A percentile compares a stretch with the other conserved stretches of the same genome.
phyloP scores from a whole-genome alignment of 2,797 vertebrate genomes.

The Enteromius unitaeniatus region DNA sequence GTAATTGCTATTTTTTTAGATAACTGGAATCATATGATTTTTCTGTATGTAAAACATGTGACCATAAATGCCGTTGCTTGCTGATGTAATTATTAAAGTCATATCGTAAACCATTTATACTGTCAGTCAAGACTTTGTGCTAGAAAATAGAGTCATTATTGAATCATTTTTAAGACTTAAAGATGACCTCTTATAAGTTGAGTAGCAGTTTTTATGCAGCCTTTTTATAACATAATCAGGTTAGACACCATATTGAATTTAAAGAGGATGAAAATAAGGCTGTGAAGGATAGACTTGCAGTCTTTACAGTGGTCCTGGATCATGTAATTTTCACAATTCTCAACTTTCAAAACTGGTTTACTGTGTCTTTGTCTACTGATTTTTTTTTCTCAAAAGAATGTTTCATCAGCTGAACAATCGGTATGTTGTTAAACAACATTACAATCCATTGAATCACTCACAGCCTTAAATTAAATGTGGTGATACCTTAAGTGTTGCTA shows the following conservation, averaged over 20 bases:
- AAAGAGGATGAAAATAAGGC: not conserved
- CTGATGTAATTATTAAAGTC: not conserved
- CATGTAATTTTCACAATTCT: not conserved
- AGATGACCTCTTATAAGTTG: not conserved
- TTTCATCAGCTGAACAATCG: not conserved
- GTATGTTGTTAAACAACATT: not conserved
- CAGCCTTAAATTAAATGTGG: not conserved
- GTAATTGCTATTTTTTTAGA: not conserved
- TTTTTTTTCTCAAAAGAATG: not conserved
- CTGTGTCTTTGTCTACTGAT: not conserved
- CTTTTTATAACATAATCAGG: not conserved
- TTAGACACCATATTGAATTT: not conserved
- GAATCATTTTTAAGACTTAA: conserved; percentile 1
- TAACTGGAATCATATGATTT: not conserved
- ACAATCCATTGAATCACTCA: not conserved
- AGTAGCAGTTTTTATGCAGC: not conserved
- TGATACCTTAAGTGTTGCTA: not conserved
- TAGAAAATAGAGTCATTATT: not conserved
- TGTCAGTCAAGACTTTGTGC: not conserved
- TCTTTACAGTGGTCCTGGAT: not conserved
- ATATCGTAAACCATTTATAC: not conserved
- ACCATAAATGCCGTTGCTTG: not conserved
- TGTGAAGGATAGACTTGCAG: not conserved
- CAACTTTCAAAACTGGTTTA: not conserved
- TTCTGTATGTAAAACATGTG: not conserved